Conservation (phyloP, 2,888 invertebrate genomes). For the Alviniconcha strummeri region DNA sequence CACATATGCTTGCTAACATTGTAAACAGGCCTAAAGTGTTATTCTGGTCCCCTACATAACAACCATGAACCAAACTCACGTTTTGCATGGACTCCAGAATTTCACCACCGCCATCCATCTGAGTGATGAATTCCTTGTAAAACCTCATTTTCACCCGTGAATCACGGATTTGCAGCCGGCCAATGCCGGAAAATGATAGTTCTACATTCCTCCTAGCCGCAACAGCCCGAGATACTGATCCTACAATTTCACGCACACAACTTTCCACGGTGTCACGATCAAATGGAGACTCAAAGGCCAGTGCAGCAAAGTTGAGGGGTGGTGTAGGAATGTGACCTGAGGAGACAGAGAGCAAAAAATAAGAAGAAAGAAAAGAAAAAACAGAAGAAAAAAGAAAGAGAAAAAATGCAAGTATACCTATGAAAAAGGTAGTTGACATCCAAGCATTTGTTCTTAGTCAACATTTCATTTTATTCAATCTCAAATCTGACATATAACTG, state of each 20-base stretch:
- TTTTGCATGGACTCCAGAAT: conserved; percentile 70
- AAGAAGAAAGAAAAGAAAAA: conserved; percentile 16
- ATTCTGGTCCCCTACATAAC: too few species aligned
- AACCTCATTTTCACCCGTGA: conserved; percentile 73
- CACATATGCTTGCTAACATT: too few species aligned
- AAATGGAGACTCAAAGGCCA: conserved; percentile 71
- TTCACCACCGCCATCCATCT: conserved; percentile 71
- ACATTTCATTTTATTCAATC: too few species aligned
- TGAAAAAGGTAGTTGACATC: too few species aligned
- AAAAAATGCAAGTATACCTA: too few species aligned
- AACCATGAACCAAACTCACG: conserved; percentile 54
- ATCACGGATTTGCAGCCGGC: conserved; percentile 70
- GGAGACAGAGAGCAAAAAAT: conserved; percentile 27
- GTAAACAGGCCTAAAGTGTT: too few species aligned
- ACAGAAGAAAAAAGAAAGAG: neutral
- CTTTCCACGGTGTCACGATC: conserved; percentile 71
- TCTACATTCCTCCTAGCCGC: conserved; percentile 69
- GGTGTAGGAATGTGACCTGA: conserved; percentile 72
- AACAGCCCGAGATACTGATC: conserved; percentile 65
- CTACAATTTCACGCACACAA: conserved; percentile 71
- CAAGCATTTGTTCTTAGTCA: too few species aligned
- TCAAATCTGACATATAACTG: too few species aligned
- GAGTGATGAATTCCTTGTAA: conserved; percentile 72
- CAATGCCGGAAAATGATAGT: conserved; percentile 70
- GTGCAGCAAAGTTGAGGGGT: conserved; percentile 70